Conservation (phyloP, 53 echinoderm and acorn worm species). For the Paracentrotus lividus region DNA sequence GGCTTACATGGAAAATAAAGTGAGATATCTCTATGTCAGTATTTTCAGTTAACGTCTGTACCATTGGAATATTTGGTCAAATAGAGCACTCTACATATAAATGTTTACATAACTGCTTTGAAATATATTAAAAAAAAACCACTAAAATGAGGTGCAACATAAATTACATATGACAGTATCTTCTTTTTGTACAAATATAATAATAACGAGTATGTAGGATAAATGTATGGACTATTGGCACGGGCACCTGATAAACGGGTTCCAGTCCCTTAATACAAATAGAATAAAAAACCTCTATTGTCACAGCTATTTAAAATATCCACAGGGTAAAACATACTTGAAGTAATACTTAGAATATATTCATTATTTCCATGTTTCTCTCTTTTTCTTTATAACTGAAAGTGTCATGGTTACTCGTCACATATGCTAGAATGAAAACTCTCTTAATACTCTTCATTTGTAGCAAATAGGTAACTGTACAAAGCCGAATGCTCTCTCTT, state of each 20-base stretch:
- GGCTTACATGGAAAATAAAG: constrained; percentile 65
- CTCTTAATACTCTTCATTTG: constrained; percentile 61
- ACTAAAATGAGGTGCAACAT: constrained; percentile 60
- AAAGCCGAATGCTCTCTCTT: constrained; percentile 71
- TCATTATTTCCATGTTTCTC: constrained; percentile 70
- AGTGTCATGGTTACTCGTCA: constrained; percentile 72
- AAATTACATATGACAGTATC: constrained; percentile 64
- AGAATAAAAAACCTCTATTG: constrained; percentile 73
- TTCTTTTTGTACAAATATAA: constrained; percentile 71
- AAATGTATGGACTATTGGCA: constrained; percentile 67
- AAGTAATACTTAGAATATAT: constrained; percentile 70
- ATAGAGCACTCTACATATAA: constrained; percentile 69
- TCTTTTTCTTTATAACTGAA: constrained; percentile 66
- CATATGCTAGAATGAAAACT: constrained; percentile 74
- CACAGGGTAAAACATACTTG: constrained; percentile 72
- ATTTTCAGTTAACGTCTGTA: constrained; percentile 68
- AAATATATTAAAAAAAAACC: constrained; percentile 74
- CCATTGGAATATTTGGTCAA: constrained; percentile 74
- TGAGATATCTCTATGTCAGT: constrained; percentile 45
- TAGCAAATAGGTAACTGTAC: constrained; percentile 70
- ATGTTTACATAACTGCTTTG: constrained; percentile 60
- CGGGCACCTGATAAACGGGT: constrained; percentile 66
- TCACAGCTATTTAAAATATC: constrained; percentile 72
- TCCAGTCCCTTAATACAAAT: constrained; percentile 61
- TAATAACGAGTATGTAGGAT: constrained; percentile 68